These are phyloP conservation scores for Anser brachyrhynchus DNA, from an alignment of 2,113 vertebrate species.

Conservation along the genomic window DNA sequence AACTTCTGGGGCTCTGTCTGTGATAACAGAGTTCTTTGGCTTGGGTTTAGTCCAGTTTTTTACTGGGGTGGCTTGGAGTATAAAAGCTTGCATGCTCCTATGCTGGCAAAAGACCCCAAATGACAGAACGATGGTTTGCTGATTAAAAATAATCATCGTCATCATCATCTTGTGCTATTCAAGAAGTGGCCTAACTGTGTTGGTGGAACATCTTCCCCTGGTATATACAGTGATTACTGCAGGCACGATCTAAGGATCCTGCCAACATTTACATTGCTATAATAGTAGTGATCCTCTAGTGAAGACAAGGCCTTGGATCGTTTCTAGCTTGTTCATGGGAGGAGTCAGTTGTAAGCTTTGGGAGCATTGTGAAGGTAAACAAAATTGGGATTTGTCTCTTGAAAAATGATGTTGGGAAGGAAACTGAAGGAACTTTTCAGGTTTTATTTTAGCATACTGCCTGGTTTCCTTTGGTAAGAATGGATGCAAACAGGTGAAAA, in stretches of 20 bases:
- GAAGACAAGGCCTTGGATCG: neutral
- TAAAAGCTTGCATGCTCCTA: neutral
- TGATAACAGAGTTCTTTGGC: neutral
- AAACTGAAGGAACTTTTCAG: neutral
- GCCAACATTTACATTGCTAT: neutral
- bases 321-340: neutral
- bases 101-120: neutral
- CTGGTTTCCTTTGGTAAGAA: neutral
- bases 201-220: neutral
- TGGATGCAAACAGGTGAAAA: neutral
- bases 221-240: neutral
- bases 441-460: neutral
- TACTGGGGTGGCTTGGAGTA: neutral
- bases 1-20: neutral
- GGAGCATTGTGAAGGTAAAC: neutral
- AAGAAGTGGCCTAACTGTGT: neutral
- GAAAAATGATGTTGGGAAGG: neutral
- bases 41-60: neutral
- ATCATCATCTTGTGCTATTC: neutral
- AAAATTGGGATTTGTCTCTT: neutral
- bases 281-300: neutral
- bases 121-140: neutral
- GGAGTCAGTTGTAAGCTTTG: neutral
- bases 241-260: neutral
- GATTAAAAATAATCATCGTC: neutral